Evolutionary conservation across 2,797 vertebrate genomes (phyloP).

Genomic region (Smutsia gigantea): DNA sequence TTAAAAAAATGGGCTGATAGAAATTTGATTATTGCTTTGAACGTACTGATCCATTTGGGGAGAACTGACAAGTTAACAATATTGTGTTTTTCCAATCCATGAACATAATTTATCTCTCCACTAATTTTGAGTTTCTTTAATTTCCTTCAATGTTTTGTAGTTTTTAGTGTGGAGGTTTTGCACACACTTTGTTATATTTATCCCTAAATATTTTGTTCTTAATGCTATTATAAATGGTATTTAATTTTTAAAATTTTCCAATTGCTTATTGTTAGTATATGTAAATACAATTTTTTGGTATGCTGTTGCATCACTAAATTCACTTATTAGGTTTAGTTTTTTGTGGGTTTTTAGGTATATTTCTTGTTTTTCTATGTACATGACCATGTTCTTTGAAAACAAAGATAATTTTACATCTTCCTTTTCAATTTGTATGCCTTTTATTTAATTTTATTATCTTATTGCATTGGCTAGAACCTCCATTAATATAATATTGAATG

Average conservation of each 20-base stretch:
- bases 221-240: not conserved
- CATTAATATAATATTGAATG: not conserved
- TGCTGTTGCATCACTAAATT: slow-evolving; percentile 27
- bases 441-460: slow-evolving; percentile 4
- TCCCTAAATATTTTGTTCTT: slow-evolving; percentile 30
- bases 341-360: not conserved
- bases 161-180: not conserved
- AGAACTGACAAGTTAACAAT: not conserved
- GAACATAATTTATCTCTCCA: not conserved
- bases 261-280: not conserved
- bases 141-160: not conserved
- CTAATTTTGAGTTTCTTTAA: slow-evolving; percentile 14
- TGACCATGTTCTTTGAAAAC: slow-evolving; percentile 28
- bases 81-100: not conserved
- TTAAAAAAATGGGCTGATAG: not conserved
- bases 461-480: not conserved
- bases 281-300: not conserved
- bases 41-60: not conserved
- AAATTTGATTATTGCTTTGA: slow-evolving; percentile 27
- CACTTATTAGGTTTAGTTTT: not conserved
- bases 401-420: not conserved
- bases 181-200: not conserved
- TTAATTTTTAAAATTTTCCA: not conserved
- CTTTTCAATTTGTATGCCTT: not conserved
- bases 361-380: not conserved